Conservation (phyloP, 1,140 invertebrate genomes). For the Macrobrachium rosenbergii region DNA sequence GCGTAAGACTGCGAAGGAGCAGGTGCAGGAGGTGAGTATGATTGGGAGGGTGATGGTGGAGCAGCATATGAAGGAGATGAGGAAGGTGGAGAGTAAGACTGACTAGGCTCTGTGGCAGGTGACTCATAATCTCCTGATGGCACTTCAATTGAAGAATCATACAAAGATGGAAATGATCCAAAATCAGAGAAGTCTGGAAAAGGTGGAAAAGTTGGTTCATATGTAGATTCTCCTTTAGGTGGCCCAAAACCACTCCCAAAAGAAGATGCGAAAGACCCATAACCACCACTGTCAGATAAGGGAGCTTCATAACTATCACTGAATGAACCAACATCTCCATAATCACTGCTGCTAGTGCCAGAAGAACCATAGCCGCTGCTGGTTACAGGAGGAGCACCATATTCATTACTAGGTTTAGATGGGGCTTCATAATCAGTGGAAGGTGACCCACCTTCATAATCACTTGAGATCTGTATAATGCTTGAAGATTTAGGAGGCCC, state of each 20-base stretch:
- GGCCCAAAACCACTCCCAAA: neutral
- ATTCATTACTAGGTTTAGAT: no score
- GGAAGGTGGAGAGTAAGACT: neutral
- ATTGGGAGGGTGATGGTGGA: neutral
- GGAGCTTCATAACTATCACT: no score
- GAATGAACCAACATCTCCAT: no score
- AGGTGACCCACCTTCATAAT: no score
- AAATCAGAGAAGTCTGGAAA: conserved; percentile 6
- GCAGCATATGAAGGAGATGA: neutral
- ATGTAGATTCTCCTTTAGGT: neutral
- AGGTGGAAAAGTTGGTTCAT: conserved; percentile 5
- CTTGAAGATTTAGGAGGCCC: no score
- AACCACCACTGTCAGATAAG: no score
- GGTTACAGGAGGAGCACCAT: no score
- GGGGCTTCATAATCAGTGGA: no score
- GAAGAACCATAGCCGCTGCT: no score
- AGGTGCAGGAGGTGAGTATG: conserved; percentile 2
- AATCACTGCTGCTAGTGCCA: no score
- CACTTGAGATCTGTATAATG: no score
- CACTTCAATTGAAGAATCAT: neutral
- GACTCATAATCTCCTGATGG: neutral
- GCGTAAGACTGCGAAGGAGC: neutral
- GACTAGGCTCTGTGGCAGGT: neutral
- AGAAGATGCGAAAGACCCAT: no score
- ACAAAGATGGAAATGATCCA: neutral